Conservation (phyloP, 2,113 vertebrate species). For the Cebidichthys violaceus region DNA sequence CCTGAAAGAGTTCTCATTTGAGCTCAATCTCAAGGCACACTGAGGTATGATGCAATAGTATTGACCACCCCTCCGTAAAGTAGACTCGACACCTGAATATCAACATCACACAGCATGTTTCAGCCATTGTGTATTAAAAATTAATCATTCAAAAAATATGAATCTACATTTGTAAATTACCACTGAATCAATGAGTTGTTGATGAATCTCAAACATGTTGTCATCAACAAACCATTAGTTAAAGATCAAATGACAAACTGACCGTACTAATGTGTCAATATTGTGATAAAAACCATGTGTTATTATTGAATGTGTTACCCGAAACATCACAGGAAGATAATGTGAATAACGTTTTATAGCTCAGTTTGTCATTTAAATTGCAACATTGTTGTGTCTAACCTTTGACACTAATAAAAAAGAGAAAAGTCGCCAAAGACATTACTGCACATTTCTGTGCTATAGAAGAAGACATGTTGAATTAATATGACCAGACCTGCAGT, state of each 20-base stretch:
- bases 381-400: neutral
- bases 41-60: neutral
- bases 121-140: neutral
- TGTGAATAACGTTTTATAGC: neutral
- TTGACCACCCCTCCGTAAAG: neutral
- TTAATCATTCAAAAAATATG: neutral
- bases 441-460: neutral
- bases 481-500: neutral
- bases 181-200: neutral
- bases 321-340: neutral
- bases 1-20: slow-evolving; percentile 13
- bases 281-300: neutral
- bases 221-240: neutral
- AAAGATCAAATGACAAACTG: neutral
- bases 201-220: neutral
- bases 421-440: neutral
- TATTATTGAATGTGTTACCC: neutral
- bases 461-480: neutral
- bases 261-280: neutral
- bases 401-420: neutral
- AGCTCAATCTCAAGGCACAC: neutral
- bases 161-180: neutral
- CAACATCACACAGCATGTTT: neutral
- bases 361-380: neutral
- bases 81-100: neutral